Base-by-base conservation (phyloP, 1,140 invertebrate genomes). In the Anastrepha obliqua region DNA sequence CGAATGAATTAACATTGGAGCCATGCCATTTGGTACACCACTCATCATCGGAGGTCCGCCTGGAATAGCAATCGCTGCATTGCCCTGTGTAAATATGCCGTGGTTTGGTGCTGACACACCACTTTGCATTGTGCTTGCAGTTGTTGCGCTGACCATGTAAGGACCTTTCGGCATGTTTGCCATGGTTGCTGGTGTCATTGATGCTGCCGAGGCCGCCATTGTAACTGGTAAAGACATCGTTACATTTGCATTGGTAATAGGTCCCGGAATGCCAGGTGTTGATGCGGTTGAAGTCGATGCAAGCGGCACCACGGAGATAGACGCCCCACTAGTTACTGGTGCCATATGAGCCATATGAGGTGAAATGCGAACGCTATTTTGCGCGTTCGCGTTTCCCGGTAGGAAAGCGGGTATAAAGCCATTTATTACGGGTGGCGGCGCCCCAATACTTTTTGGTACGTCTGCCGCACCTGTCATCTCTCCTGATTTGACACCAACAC, bases 1-100 rank as follows among this genome's bases (percentile, higher is more conserved):
- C 86, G 95, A 95, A 94, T 95, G 95, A 86, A 94, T 94, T 20
- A 94, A 94, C 93, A 95, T 94, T 47, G 94, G 94, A 87, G 94
- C 89, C 42, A 89, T 87, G 91, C 93, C 47, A 62, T 89, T 90
- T 0, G 94, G 93, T 59, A 94, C 91, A 89, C 94, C 93, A 87
- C 90, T 62, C 15, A 85, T 65, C n/a, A 64, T 86, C 5, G 87
- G 92, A 91, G 94, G 95, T 89, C 94, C 92, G 93, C 17, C 93
- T 91, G 9, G 90, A n/a, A 90, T 88, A 3, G 89, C 89, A 51
- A 92, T 90, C 17, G 89, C 85, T 20, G 90, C 88, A 20, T 88
- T 89, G 5, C 89, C 89, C 2, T 91, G 90, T 89, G n/a, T 20
- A 86, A 88, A 88, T 20, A 88, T 86, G n/a, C 87, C 88, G 17